phyloP scores from a whole-genome alignment of 2,797 vertebrate genomes.

The Aldrovandia affinis region DNA sequence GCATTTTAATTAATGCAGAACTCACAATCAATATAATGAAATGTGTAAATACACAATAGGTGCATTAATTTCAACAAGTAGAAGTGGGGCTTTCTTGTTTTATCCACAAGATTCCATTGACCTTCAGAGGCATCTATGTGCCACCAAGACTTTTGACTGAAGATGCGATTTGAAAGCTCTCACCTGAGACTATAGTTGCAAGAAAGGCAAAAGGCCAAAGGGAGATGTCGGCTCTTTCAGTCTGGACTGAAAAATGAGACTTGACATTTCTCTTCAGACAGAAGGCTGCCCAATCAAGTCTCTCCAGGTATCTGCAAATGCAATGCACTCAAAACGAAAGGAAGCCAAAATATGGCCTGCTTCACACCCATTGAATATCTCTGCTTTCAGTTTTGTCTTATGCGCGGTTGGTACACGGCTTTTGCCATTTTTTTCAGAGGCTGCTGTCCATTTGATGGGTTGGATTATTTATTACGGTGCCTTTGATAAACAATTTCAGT shows the following conservation, averaged over 20 bases:
- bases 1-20: not conserved
- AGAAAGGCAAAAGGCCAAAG: not conserved
- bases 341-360: not conserved
- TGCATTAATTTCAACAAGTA: no score
- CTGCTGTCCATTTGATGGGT: not conserved
- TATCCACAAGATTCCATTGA: no score
- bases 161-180: constrained; percentile 1
- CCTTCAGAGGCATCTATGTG: not conserved
- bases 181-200: constrained; percentile 1
- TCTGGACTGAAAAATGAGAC: not conserved
- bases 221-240: not conserved
- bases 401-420: not conserved
- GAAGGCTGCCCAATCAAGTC: not conserved
- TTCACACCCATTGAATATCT: not conserved
- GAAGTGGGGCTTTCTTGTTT: no score
- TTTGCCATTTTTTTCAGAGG: not conserved
- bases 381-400: not conserved
- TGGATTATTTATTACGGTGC: not conserved
- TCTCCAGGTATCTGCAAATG: not conserved
- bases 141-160: not conserved
- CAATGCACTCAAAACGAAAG: not conserved
- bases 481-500: not conserved
- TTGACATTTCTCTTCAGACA: not conserved
- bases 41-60: no score
- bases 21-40: not conserved